Evolutionary conservation across 2,797 vertebrate species (phyloP), one percentile per base, ranked within the genome.

Genomic region (Glyptemys insculpta): DNA sequence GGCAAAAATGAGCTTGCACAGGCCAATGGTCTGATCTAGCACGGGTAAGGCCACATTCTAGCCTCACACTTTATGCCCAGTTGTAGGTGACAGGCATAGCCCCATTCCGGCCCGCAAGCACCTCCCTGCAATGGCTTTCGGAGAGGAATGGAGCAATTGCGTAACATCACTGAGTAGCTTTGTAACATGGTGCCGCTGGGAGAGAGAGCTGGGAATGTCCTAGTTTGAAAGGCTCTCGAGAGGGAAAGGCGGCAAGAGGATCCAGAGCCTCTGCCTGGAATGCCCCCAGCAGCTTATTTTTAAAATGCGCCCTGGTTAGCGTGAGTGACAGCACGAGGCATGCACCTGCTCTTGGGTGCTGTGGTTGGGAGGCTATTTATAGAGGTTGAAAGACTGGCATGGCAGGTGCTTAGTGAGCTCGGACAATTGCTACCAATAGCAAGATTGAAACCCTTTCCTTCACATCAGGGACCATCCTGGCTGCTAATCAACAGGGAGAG

Each of bases 331-430:
- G 52, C 81, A 4, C 76, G 25, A 31, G 12, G 81, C 65, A 79
- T 37, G 10, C 65, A 78, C 44, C 74, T 50, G 65, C n/a, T 57
- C 2, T 1, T 52, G 81, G 78, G 52, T 52, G 87, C 74, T 47
- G 80, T 68, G 11, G 62, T 29, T 52, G 85, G 82, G 53, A 44
- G 89, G 87, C 85, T 96, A 97, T 97, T 97, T 96, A 96, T 94
- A 97, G 94, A 27, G 5, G 34, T 72, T 27, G 52, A 52, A 68
- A 96, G 96, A 96, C 41, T n/a, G 83, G 81, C 76, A 92, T 14
- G 37, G 95, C 93, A 96, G 90, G 88, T 94, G 95, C 65, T 92
- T 12, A 0, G 2, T 2, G 3, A 15, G 76, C 94, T 85, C 14
- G 47, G 87, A 47, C 72, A 78, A 88, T 62, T 5, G 4, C 76